These are phyloP conservation scores for Teleogryllus oceanicus DNA, from an alignment of 2,888 invertebrate species.

Conservation along the genomic window DNA sequence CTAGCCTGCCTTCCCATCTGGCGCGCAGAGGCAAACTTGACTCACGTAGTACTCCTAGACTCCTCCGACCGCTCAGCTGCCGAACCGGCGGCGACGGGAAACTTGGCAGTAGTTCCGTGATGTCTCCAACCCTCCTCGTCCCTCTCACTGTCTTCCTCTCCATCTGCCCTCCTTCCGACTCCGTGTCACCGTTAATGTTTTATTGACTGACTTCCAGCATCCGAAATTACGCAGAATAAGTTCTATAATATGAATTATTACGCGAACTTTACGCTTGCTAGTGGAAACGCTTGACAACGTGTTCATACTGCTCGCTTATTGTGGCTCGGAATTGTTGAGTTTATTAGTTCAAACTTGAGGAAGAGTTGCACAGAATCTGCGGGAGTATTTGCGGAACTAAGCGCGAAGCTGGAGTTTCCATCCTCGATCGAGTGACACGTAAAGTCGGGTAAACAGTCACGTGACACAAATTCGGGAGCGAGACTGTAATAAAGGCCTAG, in stretches of 20 bases:
- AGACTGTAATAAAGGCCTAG: no score
- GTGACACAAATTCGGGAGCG: no score
- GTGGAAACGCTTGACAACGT: neutral
- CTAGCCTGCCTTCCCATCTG: no score
- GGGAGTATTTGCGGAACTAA: no score
- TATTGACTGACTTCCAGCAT: conserved; percentile 1
- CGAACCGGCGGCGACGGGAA: neutral
- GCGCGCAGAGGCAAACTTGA: neutral
- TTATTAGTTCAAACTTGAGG: neutral
- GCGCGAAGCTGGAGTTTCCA: no score
- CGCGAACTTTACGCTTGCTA: neutral
- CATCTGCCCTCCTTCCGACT: neutral
- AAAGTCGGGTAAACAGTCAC: no score
- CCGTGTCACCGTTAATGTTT: neutral
- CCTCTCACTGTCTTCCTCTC: no score
- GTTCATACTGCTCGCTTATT: neutral
- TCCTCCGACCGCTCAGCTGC: neutral
- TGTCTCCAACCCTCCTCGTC: no score
- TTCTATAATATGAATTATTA: neutral
- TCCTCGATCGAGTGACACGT: no score
- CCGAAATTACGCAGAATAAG: neutral
- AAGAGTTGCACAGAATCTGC: no score
- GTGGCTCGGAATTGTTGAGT: conserved; percentile 2
- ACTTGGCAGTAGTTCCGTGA: neutral
- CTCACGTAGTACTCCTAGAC: conserved; percentile 11